These are phyloP conservation scores for Phyllotreta cruciferae DNA, from an alignment of 2,888 invertebrate genomes.

Conservation along the genomic window DNA sequence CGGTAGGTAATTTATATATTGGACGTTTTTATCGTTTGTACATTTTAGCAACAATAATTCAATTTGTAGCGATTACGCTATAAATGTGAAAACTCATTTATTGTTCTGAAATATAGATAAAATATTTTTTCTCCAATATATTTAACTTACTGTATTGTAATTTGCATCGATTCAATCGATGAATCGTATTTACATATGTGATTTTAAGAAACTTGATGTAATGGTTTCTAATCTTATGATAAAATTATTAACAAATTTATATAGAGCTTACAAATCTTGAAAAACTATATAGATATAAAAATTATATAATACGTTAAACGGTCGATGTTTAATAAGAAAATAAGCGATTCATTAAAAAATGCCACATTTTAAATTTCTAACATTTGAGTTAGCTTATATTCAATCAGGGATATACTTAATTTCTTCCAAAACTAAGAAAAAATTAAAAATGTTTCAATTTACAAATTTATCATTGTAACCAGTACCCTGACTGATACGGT, in stretches of 20 bases:
- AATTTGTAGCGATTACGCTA: too few species aligned
- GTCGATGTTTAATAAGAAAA: too few species aligned
- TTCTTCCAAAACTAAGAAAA: too few species aligned
- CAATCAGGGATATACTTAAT: too few species aligned
- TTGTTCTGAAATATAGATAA: background rate
- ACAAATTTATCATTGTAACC: too few species aligned
- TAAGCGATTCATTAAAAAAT: too few species aligned
- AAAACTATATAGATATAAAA: conserved; percentile 12
- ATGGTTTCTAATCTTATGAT: conserved; percentile 37
- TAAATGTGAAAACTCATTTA: too few species aligned
- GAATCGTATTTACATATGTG: conserved; percentile 21
- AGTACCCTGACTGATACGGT: too few species aligned
- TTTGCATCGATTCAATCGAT: conserved; percentile 5
- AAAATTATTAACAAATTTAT: conserved; percentile 35
- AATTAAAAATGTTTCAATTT: conserved; percentile 5
- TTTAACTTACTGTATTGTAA: conserved; percentile 10
- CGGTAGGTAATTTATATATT: conserved; percentile 16
- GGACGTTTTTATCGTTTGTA: conserved; percentile 4
- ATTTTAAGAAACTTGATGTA: conserved; percentile 23
- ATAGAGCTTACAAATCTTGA: conserved; percentile 23
- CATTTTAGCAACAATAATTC: background rate
- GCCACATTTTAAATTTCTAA: too few species aligned
- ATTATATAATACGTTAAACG: conserved; percentile 2
- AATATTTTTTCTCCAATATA: conserved; percentile 7
- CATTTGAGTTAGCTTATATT: too few species aligned